phyloP scores from a whole-genome alignment of 2,888 invertebrate species.

The Cosmia pyralina region DNA sequence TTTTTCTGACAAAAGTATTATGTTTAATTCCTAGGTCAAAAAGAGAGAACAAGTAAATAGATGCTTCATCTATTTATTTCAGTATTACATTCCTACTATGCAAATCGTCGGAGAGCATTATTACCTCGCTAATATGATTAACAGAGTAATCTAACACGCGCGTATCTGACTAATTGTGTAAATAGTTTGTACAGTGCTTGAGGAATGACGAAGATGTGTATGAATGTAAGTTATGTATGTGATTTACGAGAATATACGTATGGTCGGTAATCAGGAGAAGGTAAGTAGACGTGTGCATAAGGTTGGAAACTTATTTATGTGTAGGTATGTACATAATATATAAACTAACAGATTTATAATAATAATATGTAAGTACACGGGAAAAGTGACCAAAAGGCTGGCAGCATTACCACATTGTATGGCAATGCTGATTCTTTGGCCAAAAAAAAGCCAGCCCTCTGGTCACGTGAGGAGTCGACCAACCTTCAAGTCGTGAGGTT shows the following conservation, averaged over 20 bases:
- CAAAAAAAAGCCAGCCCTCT: no score
- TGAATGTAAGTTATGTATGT: neutral
- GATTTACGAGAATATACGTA: neutral
- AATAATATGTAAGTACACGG: no score
- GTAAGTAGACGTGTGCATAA: neutral
- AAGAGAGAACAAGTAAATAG: neutral
- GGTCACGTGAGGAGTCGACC: no score
- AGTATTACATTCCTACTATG: constrained; percentile 34
- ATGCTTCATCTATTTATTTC: neutral
- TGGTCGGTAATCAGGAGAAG: neutral
- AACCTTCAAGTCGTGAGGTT: no score
- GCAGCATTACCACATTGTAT: no score
- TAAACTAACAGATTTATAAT: no score
- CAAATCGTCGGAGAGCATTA: constrained; percentile 48
- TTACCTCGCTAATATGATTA: constrained; percentile 50
- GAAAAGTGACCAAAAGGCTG: no score
- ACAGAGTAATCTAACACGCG: constrained; percentile 51
- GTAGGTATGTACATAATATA: no score
- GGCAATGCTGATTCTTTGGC: no score
- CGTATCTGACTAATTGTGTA: constrained; percentile 51
- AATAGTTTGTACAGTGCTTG: constrained; percentile 45
- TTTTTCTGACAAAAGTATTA: neutral
- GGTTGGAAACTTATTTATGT: no score
- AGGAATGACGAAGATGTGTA: constrained; percentile 18
- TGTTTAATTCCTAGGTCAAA: neutral